Base-by-base conservation (phyloP, 2,797 vertebrate genomes). In the Tolypeutes matacus region DNA sequence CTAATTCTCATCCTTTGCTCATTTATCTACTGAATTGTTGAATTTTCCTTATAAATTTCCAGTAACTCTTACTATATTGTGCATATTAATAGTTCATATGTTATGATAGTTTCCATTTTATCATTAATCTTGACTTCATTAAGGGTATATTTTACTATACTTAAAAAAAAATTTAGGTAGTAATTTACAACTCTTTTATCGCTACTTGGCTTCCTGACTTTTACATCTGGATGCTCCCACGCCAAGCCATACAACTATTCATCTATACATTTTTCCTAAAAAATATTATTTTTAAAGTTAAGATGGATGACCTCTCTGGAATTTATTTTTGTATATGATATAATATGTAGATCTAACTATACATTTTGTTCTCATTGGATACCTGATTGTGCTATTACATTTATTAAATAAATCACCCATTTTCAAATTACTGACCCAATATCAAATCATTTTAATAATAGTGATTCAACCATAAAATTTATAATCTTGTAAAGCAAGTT, bases 101-200 rank as follows among this genome's bases (percentile, higher is more conserved):
- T 65, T 95, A 80, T 36, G 29, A 81, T 84, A 82, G 93, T 82
- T 93, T 75, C 4, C 51, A 51, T 95, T 65, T 13, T 94, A 60
- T 91, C n/a, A 73, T 89, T 93, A 78, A 89, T 95, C 29, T 75
- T 95, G 62, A 94, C 29, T 76, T 93, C 94, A 84, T 84, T 93
- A 76, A 62, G 89, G 20, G 36, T 80, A 36, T 81, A 14, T 86
- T 95, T 93, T 81, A 72, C 51, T 95, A 90, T 88, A 84, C 46
- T 46, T 6, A 92, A 53, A 39, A 39, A 39, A 39, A 39, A 31
- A 0, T 82, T 81, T 90, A 95, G 27, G 14, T 80, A 87, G 21
- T 80, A 2, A 75, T 36, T 20, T 75, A 20, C 7, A 27, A 76
- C 11, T 77, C 27, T 51, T 87, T 93, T 95, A 89, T 62, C 82